Conservation (phyloP, 2,113 vertebrate genomes). For the Cyanoderma ruficeps region DNA sequence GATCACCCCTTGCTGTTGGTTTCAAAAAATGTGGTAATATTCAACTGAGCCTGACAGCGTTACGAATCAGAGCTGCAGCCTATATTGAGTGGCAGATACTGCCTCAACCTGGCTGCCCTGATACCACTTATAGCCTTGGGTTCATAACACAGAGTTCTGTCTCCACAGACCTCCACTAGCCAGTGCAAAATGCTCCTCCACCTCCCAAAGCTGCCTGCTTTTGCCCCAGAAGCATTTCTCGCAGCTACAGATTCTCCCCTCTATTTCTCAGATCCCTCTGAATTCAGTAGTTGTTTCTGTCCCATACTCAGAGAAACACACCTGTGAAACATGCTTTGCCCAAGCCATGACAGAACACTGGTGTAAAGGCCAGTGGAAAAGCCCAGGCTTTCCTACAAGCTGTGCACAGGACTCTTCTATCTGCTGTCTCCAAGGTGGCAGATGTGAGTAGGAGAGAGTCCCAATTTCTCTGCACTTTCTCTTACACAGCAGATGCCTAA, state of each 20-base stretch:
- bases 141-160: background rate
- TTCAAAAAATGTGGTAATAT: background rate
- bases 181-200: background rate
- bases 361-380: background rate
- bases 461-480: background rate
- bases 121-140: background rate
- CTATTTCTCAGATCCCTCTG: background rate
- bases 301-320: background rate
- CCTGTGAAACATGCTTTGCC: background rate
- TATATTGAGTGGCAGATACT: background rate
- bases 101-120: background rate
- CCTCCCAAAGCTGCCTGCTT: background rate
- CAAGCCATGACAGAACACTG: background rate
- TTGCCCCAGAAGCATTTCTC: background rate
- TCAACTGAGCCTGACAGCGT: background rate
- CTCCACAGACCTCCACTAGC: background rate
- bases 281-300: background rate
- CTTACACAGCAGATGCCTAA: background rate
- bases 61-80: background rate
- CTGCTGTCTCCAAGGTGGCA: background rate
- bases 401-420: background rate
- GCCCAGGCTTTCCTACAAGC: background rate
- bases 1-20: background rate
- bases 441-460: background rate
- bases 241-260: background rate